Evolutionary conservation across 2,113 vertebrate species (phyloP).

Genomic region (Eonycteris spelaea): DNA sequence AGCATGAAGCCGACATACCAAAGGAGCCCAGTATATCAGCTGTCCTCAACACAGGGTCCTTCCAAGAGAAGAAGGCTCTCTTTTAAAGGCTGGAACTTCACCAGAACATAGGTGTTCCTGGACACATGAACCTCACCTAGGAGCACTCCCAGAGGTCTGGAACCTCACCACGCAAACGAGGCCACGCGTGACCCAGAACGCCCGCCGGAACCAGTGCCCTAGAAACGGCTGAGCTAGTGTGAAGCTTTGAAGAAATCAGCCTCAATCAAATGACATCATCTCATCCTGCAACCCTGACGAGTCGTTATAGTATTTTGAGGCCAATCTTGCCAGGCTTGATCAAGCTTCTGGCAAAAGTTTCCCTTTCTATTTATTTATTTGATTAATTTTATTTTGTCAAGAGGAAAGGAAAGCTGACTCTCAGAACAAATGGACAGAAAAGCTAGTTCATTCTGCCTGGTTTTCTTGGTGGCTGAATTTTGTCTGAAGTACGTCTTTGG

Average conservation of each 20-base stretch:
- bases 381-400: neutral
- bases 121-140: rapidly evolving
- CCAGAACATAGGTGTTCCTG: neutral
- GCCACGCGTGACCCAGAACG: neutral
- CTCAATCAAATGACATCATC: neutral
- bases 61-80: neutral
- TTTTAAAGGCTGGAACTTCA: neutral
- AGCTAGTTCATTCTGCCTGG: neutral
- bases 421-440: neutral
- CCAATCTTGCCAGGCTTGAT: neutral
- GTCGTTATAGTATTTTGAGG: neutral
- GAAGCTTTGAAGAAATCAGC: neutral
- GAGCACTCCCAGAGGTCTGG: neutral
- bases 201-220: neutral
- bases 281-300: rapidly evolving
- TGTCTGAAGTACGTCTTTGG: neutral
- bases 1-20: rapidly evolving
- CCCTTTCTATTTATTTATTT: neutral
- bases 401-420: neutral
- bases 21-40: rapidly evolving
- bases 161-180: neutral
- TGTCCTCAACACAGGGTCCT: neutral
- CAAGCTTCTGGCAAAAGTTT: neutral
- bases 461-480: neutral
- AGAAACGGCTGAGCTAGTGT: neutral